Base-by-base conservation (phyloP, 2,797 vertebrate species). In the Gallinago nigripennis region DNA sequence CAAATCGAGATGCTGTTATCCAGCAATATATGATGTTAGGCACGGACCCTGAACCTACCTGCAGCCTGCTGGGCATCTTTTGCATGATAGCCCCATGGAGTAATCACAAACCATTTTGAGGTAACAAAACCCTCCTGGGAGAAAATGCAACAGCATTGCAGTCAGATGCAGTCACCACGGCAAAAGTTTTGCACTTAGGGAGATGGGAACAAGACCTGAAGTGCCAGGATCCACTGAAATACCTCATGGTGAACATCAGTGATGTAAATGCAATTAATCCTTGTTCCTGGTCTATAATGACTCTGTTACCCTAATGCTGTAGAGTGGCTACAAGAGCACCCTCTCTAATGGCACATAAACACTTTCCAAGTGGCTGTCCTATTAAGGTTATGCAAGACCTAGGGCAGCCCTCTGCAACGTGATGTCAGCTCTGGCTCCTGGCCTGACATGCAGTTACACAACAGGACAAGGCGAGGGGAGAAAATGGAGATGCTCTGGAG, bases 381-480 rank as follows among this genome's bases (percentile, higher is more conserved):
- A 21, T 86, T 88, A 90, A 87, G 76, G 82, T 96, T 96, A 92
- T 86, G 87, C 89, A 95, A 96, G 91, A 91, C 41, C 51, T 31
- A 90, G 53, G 54, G 80, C 84, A 86, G 82, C 75, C 68, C 73
- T 95, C 72, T 88, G 69, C 82, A 89, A 71, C 0, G 16, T 95
- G 79, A 92, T 43, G 58, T 94, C 90, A 91, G 61, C 77, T 66
- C 89, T 94, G 89, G 85, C 87, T 91, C 51, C 76, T 60, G 65
- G 82, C 84, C 87, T 89, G 60, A 91, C 70, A 72, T 3, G 2
- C 58, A 86, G 66, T 93, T 96, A 94, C 33, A 91, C 85, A 96
- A 94, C 41, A 78, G 70, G 89, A 81, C 68, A 88, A 70, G 33
- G 57, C 18, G 1, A 91, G 48, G 20, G 39, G 68, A 80, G 21